Conservation (phyloP, 2,797 vertebrate species). For the Acomys russatus region DNA sequence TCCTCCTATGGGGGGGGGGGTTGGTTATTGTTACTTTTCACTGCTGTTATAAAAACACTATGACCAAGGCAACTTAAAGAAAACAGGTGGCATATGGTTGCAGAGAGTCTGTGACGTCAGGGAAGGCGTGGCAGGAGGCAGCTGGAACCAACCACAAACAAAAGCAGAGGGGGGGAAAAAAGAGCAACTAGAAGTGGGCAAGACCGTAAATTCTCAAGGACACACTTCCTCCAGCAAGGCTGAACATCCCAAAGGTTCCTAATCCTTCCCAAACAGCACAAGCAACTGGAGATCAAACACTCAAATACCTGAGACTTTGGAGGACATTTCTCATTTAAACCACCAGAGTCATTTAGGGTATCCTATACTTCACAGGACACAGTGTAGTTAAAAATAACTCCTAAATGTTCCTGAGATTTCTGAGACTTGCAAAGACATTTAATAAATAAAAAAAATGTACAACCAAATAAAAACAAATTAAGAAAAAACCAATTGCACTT, state of each 20-base stretch:
- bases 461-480: slow-evolving; percentile 6
- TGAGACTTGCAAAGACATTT: slow-evolving; percentile 24
- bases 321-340: background rate
- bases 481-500: slow-evolving; percentile 33
- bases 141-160: background rate
- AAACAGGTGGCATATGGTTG: background rate
- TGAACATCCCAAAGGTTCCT: background rate
- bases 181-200: background rate
- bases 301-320: background rate
- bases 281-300: background rate
- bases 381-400: slow-evolving; percentile 4
- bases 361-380: background rate
- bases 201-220: background rate
- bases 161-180: background rate
- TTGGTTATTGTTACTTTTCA: background rate
- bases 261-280: background rate
- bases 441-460: background rate
- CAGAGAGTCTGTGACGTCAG: background rate
- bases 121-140: background rate
- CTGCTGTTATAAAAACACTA: too few relatives aligned
- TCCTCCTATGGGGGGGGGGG: background rate
- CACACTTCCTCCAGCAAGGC: background rate
- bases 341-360: background rate
- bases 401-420: slow-evolving; percentile 22
- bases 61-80: background rate